Evolutionary conservation across 2,113 vertebrate species (phyloP).

Genomic region (Alligator sinensis): DNA sequence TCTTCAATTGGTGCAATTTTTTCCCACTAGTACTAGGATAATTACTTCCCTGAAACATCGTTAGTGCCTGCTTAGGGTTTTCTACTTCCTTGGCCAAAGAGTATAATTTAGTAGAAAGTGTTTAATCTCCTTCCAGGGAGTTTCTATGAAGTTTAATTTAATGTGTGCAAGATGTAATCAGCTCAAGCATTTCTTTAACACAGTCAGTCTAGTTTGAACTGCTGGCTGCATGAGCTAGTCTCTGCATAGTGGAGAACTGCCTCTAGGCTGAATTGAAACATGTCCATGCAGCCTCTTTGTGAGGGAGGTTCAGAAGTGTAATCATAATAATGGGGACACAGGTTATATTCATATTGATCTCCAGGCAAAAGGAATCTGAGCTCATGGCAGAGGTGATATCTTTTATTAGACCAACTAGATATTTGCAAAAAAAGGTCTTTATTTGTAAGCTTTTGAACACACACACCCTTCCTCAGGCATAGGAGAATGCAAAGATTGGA

Average conservation of each 20-base stretch:
- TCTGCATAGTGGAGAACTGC: not conserved
- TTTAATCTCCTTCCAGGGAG: constrained; percentile 10
- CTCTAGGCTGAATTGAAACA: not conserved
- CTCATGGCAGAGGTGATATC: too few relatives aligned
- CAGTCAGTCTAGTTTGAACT: not conserved
- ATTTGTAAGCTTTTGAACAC: too few relatives aligned
- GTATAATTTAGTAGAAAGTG: constrained; percentile 26
- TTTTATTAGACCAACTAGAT: too few relatives aligned
- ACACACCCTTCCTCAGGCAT: too few relatives aligned
- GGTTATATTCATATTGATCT: too few relatives aligned
- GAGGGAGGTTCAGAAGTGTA: not conserved
- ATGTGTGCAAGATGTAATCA: not conserved
- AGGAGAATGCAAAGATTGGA: too few relatives aligned
- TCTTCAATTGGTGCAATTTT: constrained; percentile 36
- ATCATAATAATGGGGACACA: not conserved
- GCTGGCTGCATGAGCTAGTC: not conserved
- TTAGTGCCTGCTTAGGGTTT: not conserved
- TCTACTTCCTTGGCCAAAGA: not conserved
- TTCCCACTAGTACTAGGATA: constrained; percentile 10
- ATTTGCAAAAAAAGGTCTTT: too few relatives aligned
- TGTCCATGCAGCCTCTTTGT: not conserved
- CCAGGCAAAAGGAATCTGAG: not conserved
- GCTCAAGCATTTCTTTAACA: not conserved
- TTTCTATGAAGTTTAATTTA: constrained; percentile 34
- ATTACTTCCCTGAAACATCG: constrained; percentile 25